Base-by-base conservation (phyloP, 2,797 vertebrate species). In the Rhinogobio ventralis region DNA sequence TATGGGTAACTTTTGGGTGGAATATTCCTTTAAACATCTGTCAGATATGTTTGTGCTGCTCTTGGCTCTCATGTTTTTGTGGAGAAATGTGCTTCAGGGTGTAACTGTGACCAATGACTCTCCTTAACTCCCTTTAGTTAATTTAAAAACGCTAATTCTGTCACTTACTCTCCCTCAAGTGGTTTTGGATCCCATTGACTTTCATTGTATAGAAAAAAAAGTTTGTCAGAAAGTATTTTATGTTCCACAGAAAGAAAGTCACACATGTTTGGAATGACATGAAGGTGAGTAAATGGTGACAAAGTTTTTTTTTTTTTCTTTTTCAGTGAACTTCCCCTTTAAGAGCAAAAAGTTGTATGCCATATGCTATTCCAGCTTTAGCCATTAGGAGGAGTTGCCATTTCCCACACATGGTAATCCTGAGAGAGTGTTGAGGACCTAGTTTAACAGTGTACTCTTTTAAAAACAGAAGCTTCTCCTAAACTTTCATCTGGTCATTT, bases 361-460 rank as follows among this genome's bases (percentile, higher is more conserved):
- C 19, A 62, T 64, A 30, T 75, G 72, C 71, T 39, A 72, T 75
- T 83, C 72, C 81, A 46, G 4, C 1, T 9, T 53, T 25, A 45
- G 72, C 81, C 81, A 42, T 53, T 67, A 67, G 81, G 81, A 67
- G 46, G 71, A 66, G 71, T 75, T 64, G 72, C 15, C 60, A 39
- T 75, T 75, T 75, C 81, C 62, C 72, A 66, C 71, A 67, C 14
- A 66, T 28, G 23, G 57, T 25, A 64, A 42, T 64, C 69, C 81
- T 28, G 57, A 23, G 13, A 68, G 15, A 17, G 66, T 71, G 15
- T 20, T 55, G 23, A 45, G 17, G 25, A 71, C 3, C 11, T 57
- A 23, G 30, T 55, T 39, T 15, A 33, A 66, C 46, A 68, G 66
- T 42, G 30, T 25, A 62, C 68, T 62, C 69, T 6, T 55, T 46